Percentiles rank a stretch among this genome's conserved stretches.
These are phyloP conservation scores for Aradophagus sp. DNA, from an alignment of 1,140 invertebrate genomes.

Conservation along the genomic window DNA sequence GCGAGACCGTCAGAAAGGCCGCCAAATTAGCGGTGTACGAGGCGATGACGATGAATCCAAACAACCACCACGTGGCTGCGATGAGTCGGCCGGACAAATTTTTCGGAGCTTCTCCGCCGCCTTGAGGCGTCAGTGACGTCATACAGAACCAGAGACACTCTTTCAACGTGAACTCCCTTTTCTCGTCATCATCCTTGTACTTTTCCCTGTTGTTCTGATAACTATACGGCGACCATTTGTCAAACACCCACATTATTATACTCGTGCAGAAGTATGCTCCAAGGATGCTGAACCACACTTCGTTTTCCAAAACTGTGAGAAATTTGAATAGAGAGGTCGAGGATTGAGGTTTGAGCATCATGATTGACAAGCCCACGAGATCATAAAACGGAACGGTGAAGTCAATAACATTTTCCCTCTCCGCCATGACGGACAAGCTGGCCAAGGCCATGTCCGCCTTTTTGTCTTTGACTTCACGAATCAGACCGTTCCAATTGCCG, in stretches of 20 bases:
- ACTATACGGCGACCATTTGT: constrained; percentile 96
- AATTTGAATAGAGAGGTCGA: constrained; percentile 96
- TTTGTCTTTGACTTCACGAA: constrained; percentile 92
- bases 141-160: constrained; percentile 99
- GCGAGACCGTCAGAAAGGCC: constrained; percentile 93
- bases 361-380: constrained; percentile 93
- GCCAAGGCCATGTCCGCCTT: constrained; percentile 92
- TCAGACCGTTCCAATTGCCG: constrained; percentile 93
- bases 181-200: constrained; percentile 95
- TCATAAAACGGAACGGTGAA: constrained; percentile 98
- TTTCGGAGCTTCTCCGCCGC: constrained; percentile 96
- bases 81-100: constrained; percentile 93
- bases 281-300: constrained; percentile 97
- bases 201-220: constrained; percentile 96
- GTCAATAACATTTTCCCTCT: constrained; percentile 94
- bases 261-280: constrained; percentile 96
- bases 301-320: constrained; percentile 94
- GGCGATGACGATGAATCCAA: constrained; percentile 98
- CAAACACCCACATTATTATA: constrained; percentile 95
- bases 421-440: constrained; percentile 93
- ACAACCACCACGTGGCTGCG: constrained; percentile 98
- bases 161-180: constrained; percentile 95
- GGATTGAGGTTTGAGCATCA: constrained; percentile 88
- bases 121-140: constrained; percentile 97
- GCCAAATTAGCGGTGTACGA: constrained; percentile 98